phyloP scores from a whole-genome alignment of 2,797 vertebrate species.

The Epinephelus coioides region DNA sequence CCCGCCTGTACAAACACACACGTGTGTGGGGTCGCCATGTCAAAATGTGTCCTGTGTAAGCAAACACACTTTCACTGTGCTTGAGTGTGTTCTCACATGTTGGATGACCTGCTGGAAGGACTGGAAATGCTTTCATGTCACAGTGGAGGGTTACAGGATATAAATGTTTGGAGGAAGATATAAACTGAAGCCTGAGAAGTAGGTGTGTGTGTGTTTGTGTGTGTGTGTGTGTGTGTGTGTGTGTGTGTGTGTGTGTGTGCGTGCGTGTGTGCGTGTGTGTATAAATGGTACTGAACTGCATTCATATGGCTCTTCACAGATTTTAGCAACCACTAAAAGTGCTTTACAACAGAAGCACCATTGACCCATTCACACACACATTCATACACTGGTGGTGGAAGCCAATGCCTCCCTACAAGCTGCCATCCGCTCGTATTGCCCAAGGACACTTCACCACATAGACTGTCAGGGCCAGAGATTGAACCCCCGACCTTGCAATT shows the following conservation, averaged over 20 bases:
- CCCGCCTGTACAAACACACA: slow-evolving; percentile 28
- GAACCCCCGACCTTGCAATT: no score
- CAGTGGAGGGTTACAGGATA: background rate
- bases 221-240: slow-evolving; percentile 20
- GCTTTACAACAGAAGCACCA: no score
- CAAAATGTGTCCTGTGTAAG: slow-evolving; percentile 21
- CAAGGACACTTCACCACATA: no score
- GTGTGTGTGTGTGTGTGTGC: background rate
- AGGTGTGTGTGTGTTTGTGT: slow-evolving; percentile 4
- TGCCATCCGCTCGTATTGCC: no score
- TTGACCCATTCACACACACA: no score
- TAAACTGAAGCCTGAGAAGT: background rate
- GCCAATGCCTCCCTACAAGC: no score
- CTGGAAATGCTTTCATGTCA: slow-evolving; percentile 13
- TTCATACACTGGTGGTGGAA: no score
- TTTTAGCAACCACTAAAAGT: no score
- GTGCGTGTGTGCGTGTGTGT: slow-evolving; percentile 2
- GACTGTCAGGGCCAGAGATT: no score
- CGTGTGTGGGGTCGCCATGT: slow-evolving; percentile 8
- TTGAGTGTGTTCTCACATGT: slow-evolving; percentile 3
- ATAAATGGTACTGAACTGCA: no score
- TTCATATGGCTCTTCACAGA: no score
- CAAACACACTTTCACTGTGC: slow-evolving; percentile 32
- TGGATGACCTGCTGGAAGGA: slow-evolving; percentile 2
- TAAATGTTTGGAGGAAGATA: slow-evolving; percentile 18